Base-by-base conservation (phyloP, 2,888 invertebrate species). In the Drosophila algonquin region DNA sequence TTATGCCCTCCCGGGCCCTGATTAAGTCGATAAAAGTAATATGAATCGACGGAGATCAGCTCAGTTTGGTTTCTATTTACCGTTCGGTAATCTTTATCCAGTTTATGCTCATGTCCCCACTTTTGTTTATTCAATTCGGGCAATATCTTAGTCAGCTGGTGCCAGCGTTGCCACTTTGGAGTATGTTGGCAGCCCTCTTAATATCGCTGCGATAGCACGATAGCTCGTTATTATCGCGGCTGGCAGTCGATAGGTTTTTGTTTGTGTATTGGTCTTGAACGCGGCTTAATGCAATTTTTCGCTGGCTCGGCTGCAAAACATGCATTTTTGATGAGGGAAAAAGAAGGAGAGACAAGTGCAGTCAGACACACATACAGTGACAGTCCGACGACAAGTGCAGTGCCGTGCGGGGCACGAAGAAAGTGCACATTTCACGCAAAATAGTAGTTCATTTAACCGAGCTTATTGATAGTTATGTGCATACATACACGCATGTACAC, bases 1-100 rank as follows among this genome's bases (percentile, higher is more conserved):
- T 91, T 9, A 92, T 92, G 9, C 92, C 92, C 75, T 92, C 92
- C 3, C 91, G 90, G 21, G 92, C 92, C 47, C 92, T 92, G n/a
- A 1, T 40, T 40, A 14, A 6, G 7, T n/a, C 0, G 7, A 16
- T 18, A 30, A n/a, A 27, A 12, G 3, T 4, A 24, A 1, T 44
- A 2, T 44, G 5, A 51, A 51, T 8, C 24, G 3, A 56, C 2
- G 9, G 32, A 6, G 40, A 1, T 8, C 14, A 32, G 0, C 40
- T n/a, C 7, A n/a, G 14, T 2, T 14, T 21, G n/a, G 18, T 9
- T n/a, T 14, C 1, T 24, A 4, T 7, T 52, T 56, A 82, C 82
- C 82, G 65, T 16, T 82, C 82, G 2, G 82, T 82, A 35, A 82
- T 82, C 40, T 82, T 82, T 18, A 82, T 82, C 82, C 82, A 82